phyloP scores from a whole-genome alignment of 1,140 invertebrate species.

The Drosophila azteca region DNA sequence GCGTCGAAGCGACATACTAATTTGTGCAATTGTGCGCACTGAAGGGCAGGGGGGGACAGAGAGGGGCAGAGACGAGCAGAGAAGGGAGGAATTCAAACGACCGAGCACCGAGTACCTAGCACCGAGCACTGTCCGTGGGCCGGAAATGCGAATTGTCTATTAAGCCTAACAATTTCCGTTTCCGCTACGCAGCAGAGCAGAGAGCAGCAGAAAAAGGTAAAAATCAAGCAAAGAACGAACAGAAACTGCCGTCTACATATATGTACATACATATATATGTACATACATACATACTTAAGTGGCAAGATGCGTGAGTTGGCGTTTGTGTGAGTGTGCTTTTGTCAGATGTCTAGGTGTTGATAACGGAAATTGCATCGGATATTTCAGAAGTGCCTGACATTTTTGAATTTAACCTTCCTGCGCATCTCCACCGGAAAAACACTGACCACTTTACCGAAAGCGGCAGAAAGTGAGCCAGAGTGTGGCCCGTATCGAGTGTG shows the following conservation, averaged over 20 bases:
- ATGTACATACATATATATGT: too few relatives aligned
- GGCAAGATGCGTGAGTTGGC: conserved; percentile 8
- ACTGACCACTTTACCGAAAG: conserved; percentile 20
- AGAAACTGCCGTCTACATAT: conserved; percentile 20
- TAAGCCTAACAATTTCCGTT: conserved; percentile 81
- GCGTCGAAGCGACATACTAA: conserved; percentile 24
- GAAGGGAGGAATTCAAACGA: conserved; percentile 37
- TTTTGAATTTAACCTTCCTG: conserved; percentile 4
- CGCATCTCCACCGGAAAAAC: conserved; percentile 13
- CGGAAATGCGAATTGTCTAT: conserved; percentile 78
- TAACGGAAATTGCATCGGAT: conserved; percentile 78
- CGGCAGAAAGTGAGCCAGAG: neutral
- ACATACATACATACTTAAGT: neutral
- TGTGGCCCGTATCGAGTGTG: neutral
- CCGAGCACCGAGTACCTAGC: conserved; percentile 6
- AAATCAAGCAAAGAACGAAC: conserved; percentile 15
- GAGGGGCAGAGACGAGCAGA: neutral
- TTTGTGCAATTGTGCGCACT: conserved; percentile 64
- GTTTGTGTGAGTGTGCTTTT: conserved; percentile 36
- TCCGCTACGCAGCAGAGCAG: conserved; percentile 54
- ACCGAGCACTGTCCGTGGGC: conserved; percentile 36
- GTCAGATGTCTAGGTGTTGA: conserved; percentile 79
- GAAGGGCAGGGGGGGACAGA: neutral
- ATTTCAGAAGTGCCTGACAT: conserved; percentile 71
- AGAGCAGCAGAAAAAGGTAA: conserved; percentile 46